Evolutionary conservation across 2,888 invertebrate genomes (phyloP).

Genomic region (Branchellion lobata): DNA sequence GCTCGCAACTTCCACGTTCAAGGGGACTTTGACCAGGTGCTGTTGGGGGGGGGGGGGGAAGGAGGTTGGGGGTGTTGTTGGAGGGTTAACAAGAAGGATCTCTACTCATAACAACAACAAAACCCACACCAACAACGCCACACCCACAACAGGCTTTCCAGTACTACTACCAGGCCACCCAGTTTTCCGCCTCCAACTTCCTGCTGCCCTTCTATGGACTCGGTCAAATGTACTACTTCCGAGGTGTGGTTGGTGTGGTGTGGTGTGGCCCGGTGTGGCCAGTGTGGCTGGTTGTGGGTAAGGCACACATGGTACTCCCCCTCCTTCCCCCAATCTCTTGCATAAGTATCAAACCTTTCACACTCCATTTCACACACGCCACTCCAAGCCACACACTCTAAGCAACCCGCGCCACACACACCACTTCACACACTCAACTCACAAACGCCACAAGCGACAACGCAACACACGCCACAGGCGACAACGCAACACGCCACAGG

Average conservation of each 20-base stretch:
- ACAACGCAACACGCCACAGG: not conserved
- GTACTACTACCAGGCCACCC: slow-evolving; percentile 92
- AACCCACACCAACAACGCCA: too few species aligned
- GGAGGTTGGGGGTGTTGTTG: not conserved
- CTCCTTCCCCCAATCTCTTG: not conserved
- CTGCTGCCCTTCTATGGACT: slow-evolving; percentile 95
- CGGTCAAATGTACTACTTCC: slow-evolving; percentile 98
- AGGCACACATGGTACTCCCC: not conserved
- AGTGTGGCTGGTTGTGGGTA: too few species aligned
- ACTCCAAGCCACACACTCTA: too few species aligned
- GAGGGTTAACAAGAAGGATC: too few species aligned
- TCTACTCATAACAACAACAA: too few species aligned
- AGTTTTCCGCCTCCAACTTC: slow-evolving; percentile 91
- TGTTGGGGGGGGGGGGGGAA: not conserved
- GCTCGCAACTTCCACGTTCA: slow-evolving; percentile 89
- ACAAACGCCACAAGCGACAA: too few species aligned
- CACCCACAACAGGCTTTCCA: slow-evolving; percentile 81
- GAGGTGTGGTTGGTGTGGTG: too few species aligned
- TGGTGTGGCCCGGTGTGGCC: too few species aligned
- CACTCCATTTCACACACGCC: too few species aligned
- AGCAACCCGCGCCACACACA: too few species aligned
- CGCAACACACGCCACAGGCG: not conserved
- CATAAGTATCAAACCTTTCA: too few species aligned
- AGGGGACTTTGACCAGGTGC: slow-evolving; percentile 55
- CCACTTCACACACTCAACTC: too few species aligned